Evolutionary conservation across 2,797 vertebrate genomes (phyloP), one percentile per base, ranked within the genome.

Genomic region (Chiroxiphia lanceolata): DNA sequence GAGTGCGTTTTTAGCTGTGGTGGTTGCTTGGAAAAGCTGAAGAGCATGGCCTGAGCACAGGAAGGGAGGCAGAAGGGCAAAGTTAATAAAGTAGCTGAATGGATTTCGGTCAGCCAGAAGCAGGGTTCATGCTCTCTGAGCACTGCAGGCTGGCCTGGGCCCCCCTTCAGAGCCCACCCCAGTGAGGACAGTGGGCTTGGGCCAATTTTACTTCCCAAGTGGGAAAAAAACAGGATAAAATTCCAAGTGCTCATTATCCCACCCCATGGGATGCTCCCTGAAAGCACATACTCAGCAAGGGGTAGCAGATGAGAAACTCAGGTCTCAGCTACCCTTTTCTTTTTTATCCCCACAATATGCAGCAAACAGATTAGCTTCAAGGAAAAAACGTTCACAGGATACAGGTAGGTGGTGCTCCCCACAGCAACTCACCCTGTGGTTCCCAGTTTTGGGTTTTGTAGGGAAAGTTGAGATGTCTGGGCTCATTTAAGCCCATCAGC

Each of bases 71-170:
- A 48, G 60, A 38, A 59, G 42, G 13, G 36, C 38, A 69, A 38
- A 38, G 16, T 27, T 8, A 9, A 9, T 3, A n/a, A 65, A 65
- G 63, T 25, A n/a, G 42, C 10, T 23, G 31, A 44, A 64, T 17
- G 31, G 31, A 42, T 33, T 44, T 64, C 40, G 29, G 29, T 44
- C 29, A 23, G 21, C 61, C 40, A 44, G 76, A 29, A 59, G 50
- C 10, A 22, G 1, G 3, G 72, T 5, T 60, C 31, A 8, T 0
- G 13, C 14, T 2, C 48, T 7, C 42, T 0, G 16, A 54, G 51
- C 0, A 3, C 45, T 4, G 61, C 0, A 6, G 47, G 23, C 3
- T 47, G 79, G 69, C 54, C 60, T 31, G 38, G 38, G 29, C 18
- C 9, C 9, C 26, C 27, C 60, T 63, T 63, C 38, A 63, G 27